Evolutionary conservation across 2,888 invertebrate species (phyloP).

Genomic region (Dioctria linearis): DNA sequence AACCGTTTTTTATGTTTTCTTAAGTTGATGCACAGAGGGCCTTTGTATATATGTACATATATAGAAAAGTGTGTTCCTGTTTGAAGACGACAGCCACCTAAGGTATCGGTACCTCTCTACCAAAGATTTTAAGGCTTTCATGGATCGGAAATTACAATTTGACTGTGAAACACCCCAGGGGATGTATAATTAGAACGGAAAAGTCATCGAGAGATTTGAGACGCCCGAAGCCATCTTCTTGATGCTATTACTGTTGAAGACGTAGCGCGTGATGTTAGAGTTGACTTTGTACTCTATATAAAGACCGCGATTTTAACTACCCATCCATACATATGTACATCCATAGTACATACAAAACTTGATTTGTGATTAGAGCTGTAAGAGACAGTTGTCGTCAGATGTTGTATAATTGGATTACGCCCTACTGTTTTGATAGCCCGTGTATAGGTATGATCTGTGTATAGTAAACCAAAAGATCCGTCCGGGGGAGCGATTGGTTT

Average conservation of each 20-base stretch:
- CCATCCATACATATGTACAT: background rate
- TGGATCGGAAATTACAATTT: conserved; percentile 50
- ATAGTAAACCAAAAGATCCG: background rate
- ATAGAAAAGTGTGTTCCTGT: background rate
- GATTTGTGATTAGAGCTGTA: conserved; percentile 3
- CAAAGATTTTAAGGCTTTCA: conserved; percentile 30
- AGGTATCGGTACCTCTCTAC: too few species aligned
- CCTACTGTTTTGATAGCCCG: background rate
- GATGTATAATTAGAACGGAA: conserved; percentile 34
- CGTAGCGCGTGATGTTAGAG: background rate
- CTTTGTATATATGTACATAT: too few species aligned
- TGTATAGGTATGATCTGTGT: background rate
- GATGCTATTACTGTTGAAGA: background rate
- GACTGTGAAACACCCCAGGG: conserved; percentile 39
- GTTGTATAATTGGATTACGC: conserved; percentile 3
- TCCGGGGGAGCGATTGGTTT: too few species aligned
- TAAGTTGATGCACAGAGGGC: conserved; percentile 19
- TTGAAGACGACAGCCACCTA: conserved; percentile 3
- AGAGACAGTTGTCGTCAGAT: conserved; percentile 18
- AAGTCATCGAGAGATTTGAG: conserved; percentile 37
- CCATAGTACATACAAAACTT: background rate
- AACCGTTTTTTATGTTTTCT: conserved; percentile 26
- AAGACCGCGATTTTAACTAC: too few species aligned
- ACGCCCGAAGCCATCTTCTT: background rate
- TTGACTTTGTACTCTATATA: background rate